These are phyloP conservation scores for Apodemia hepburni DNA, from an alignment of 2,888 invertebrate species.

Conservation along the genomic window DNA sequence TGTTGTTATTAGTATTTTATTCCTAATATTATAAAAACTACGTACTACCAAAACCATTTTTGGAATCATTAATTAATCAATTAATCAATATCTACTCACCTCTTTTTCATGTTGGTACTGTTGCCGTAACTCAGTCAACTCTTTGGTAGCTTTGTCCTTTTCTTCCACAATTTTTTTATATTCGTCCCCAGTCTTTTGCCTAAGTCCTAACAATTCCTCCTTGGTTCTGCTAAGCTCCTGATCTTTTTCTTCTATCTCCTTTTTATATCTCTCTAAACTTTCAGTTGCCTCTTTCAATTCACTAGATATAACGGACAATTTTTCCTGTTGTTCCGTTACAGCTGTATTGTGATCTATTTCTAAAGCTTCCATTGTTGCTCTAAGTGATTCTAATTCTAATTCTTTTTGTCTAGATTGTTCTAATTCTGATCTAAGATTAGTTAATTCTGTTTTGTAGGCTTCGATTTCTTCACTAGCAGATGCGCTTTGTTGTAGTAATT, in stretches of 20 bases:
- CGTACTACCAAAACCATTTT: background rate
- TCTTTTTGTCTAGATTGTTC: constrained; percentile 80
- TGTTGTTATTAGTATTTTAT: too few relatives aligned
- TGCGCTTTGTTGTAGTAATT: constrained; percentile 68
- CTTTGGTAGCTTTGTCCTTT: constrained; percentile 55
- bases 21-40: too few relatives aligned
- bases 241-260: constrained; percentile 57
- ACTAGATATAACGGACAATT: constrained; percentile 49
- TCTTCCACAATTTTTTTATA: constrained; percentile 60
- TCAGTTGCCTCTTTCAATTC: constrained; percentile 65
- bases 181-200: constrained; percentile 61
- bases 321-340: constrained; percentile 60
- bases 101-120: constrained; percentile 62
- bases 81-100: constrained; percentile 48
- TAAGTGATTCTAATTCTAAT: constrained; percentile 63
- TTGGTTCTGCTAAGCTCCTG: constrained; percentile 55
- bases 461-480: constrained; percentile 71
- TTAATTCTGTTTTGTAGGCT: constrained; percentile 62
- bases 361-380: constrained; percentile 61
- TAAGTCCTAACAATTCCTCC: constrained; percentile 55
- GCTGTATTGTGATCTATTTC: constrained; percentile 69
- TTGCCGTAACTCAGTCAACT: constrained; percentile 52
- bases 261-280: constrained; percentile 48
- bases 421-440: constrained; percentile 58
- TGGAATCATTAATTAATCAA: too few relatives aligned